These are phyloP conservation scores for Apaloderma vittatum DNA, from an alignment of 2,113 vertebrate genomes.

Conservation along the genomic window DNA sequence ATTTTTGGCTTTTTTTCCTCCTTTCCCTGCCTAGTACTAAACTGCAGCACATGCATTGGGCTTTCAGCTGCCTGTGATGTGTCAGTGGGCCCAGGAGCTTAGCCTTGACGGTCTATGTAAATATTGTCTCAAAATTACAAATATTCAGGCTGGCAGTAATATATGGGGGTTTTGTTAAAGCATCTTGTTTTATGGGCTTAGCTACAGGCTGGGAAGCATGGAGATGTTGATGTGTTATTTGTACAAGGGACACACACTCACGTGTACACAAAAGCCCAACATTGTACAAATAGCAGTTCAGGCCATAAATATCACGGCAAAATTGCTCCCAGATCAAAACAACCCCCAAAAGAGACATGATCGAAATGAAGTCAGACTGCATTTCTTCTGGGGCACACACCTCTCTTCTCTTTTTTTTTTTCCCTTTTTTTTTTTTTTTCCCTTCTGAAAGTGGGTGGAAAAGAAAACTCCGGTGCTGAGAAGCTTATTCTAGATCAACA, in stretches of 20 bases:
- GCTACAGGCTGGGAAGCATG: background rate
- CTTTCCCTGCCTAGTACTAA: constrained; percentile 33
- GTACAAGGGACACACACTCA: constrained; percentile 36
- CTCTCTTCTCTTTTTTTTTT: too few relatives aligned
- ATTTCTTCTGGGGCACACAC: background rate
- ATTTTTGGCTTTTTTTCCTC: background rate
- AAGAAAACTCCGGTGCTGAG: constrained; percentile 57
- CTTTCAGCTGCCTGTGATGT: constrained; percentile 43
- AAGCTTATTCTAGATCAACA: constrained; percentile 69
- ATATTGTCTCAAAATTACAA: constrained; percentile 71
- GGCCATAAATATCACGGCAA: constrained; percentile 60
- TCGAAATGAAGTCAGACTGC: constrained; percentile 30
- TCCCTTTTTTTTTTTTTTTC: rapidly evolving
- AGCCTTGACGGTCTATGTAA: constrained; percentile 52
- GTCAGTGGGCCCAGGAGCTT: constrained; percentile 23
- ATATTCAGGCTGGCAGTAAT: constrained; percentile 70
- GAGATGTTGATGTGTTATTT: constrained; percentile 44
- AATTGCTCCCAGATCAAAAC: constrained; percentile 65
- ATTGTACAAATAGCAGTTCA: constrained; percentile 48
- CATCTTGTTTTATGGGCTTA: constrained; percentile 67
- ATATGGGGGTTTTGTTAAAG: constrained; percentile 63
- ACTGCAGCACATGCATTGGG: background rate
- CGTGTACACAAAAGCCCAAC: constrained; percentile 34
- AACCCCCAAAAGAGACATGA: constrained; percentile 48
- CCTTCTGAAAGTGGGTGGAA: background rate